Evolutionary conservation across 2,113 vertebrate species (phyloP), one percentile per base, ranked within the genome.

Genomic region (Paramormyrops kingsleyae): DNA sequence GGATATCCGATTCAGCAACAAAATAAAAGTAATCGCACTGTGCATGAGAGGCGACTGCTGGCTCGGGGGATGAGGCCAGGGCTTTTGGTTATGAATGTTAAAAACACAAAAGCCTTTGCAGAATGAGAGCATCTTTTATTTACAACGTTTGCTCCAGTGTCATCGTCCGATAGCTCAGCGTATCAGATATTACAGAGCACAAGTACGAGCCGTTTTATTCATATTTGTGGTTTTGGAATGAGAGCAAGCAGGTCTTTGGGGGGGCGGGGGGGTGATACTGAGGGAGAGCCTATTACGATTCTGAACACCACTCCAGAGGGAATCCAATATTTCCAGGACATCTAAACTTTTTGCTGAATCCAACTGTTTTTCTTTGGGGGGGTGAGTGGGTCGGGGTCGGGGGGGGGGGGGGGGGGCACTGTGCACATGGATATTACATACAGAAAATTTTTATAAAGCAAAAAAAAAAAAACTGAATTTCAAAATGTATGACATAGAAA

Each of bases 121-220:
- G 47, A 66, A 90, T 53, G 88, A 53, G 90, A 74, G 27, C 35
- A 12, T 83, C 21, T 83, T 92, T 62, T 90, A 90, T 83, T 42
- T 50, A 53, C 83, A 88, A 88, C 88, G 83, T 0, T n/a, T 44
- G 62, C 87, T 87, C 53, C 49, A 35, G 47, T 87, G 83, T 49
- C 17, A n/a, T 88, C 5, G 47, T 50, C 10, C 35, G 50, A n/a
- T 80, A 88, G 88, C 84, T 84, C 87, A 50, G 90, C 77, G 52
- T 88, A 87, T 44, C 46, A 46, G 74, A 88, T 90, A 86, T 90
- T 92, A 94, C 91, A 93, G 31, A 27, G 44, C 39, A 44, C 46
- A 91, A 92, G 87, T 90, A 91, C 49, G 89, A 91, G 90, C 87
- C 90, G 90, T 93, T 94, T 93, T 94, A 94, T 93, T 94, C 92